Conservation (phyloP, 2,888 invertebrate genomes). For the Polyploca ridens region DNA sequence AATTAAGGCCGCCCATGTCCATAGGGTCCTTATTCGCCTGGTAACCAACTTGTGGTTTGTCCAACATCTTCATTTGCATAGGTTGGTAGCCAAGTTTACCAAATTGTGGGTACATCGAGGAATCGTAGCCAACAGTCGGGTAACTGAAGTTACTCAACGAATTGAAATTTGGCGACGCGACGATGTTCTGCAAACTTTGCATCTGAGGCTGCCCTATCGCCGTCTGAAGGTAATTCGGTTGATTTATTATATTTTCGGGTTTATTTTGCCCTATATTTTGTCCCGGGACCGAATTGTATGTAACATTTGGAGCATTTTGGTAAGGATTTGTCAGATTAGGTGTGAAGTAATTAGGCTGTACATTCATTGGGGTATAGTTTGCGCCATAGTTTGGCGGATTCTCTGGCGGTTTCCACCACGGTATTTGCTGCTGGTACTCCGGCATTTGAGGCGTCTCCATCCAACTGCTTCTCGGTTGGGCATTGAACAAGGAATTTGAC, state of each 20-base stretch:
- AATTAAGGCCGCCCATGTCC: conserved; percentile 52
- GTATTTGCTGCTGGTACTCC: background rate
- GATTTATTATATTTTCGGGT: conserved; percentile 43
- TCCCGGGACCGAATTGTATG: conserved; percentile 44
- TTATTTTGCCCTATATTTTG: conserved; percentile 46
- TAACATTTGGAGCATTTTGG: conserved; percentile 40
- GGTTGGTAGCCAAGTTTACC: conserved; percentile 60
- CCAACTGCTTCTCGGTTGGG: conserved; percentile 49
- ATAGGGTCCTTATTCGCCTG: conserved; percentile 52
- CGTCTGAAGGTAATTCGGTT: conserved; percentile 54
- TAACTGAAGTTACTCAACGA: conserved; percentile 67
- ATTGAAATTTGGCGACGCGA: conserved; percentile 66
- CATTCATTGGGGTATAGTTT: conserved; percentile 47
- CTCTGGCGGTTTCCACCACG: conserved; percentile 49
- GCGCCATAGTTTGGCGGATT: conserved; percentile 52
- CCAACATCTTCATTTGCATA: conserved; percentile 54
- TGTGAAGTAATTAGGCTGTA: conserved; percentile 63
- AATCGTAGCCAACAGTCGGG: conserved; percentile 64
- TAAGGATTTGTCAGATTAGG: conserved; percentile 59
- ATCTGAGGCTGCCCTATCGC: conserved; percentile 66
- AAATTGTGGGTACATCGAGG: conserved; percentile 76
- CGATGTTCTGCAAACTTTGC: conserved; percentile 62
- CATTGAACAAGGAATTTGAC: conserved; percentile 45
- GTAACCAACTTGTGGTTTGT: conserved; percentile 51
- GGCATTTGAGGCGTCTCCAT: conserved; percentile 30